Evolutionary conservation across 2,797 vertebrate species (phyloP).

Genomic region (Syndactyla subalaris): DNA sequence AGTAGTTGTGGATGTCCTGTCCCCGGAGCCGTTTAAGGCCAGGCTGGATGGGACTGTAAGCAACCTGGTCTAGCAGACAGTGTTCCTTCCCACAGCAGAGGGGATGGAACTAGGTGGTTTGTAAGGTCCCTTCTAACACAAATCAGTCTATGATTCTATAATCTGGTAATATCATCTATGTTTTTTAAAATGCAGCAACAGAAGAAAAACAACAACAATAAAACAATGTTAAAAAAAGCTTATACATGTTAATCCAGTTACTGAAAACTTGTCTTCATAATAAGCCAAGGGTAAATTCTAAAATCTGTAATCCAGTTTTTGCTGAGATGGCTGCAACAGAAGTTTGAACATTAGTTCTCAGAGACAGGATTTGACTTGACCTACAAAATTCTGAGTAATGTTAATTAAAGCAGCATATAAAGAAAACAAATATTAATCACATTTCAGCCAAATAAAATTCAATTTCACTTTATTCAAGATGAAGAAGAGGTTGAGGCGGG

Average conservation of each 20-base stretch:
- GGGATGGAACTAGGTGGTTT: neutral
- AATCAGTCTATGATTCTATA: neutral
- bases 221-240: neutral
- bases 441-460: neutral
- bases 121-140: neutral
- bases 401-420: neutral
- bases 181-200: neutral
- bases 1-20: neutral
- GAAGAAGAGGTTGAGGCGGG: neutral
- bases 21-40: neutral
- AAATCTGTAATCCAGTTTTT: neutral
- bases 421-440: neutral
- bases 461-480: constrained; percentile 43
- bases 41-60: neutral
- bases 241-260: neutral
- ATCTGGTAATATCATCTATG: neutral
- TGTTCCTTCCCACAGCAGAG: neutral
- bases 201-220: neutral
- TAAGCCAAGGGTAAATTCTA: neutral
- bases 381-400: neutral
- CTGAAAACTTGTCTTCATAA: neutral
- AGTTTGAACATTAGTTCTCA: neutral
- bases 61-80: neutral
- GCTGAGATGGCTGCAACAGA: neutral
- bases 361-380: neutral